Percentiles rank a stretch among this genome's conserved stretches.
These are phyloP conservation scores for Oconnorella tubifera DNA, from an alignment of 2,888 invertebrate genomes.

Conservation along the genomic window DNA sequence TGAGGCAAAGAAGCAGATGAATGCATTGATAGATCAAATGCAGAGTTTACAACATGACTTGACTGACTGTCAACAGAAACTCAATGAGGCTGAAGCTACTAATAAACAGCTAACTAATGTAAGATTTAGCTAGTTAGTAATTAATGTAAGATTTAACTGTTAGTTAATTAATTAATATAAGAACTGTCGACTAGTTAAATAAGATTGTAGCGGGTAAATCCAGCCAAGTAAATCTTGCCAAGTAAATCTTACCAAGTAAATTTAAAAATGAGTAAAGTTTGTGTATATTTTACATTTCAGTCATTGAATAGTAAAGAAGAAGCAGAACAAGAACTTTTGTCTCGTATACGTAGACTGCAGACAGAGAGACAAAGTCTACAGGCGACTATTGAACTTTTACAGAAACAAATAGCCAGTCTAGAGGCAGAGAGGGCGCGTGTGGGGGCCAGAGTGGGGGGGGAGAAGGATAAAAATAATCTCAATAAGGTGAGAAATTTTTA, in stretches of 20 bases:
- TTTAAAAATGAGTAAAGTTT: neutral
- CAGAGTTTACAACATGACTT: conserved; percentile 52
- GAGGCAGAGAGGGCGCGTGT: conserved; percentile 60
- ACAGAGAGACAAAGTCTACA: conserved; percentile 51
- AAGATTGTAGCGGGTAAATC: too few relatives aligned
- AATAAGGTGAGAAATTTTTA: too few relatives aligned
- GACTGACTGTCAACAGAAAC: conserved; percentile 46
- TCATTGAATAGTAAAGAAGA: conserved; percentile 58
- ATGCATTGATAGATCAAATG: conserved; percentile 49
- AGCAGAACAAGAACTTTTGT: conserved; percentile 71
- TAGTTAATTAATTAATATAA: neutral
- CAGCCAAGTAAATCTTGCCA: too few relatives aligned
- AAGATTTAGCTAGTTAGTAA: too few relatives aligned
- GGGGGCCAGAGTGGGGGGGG: conserved; percentile 58
- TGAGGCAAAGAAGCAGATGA: conserved; percentile 56
- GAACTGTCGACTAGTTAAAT: too few relatives aligned
- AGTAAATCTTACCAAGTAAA: too few relatives aligned
- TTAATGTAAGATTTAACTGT: neutral
- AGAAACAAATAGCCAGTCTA: conserved; percentile 61
- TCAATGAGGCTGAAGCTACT: too few relatives aligned
- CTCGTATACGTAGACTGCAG: conserved; percentile 74
- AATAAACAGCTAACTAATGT: too few relatives aligned
- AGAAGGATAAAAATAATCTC: conserved; percentile 34
- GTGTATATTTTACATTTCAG: conserved; percentile 10
- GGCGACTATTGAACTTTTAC: conserved; percentile 37